Base-by-base conservation (phyloP, 2,888 invertebrate genomes). In the Protophormia terraenovae region DNA sequence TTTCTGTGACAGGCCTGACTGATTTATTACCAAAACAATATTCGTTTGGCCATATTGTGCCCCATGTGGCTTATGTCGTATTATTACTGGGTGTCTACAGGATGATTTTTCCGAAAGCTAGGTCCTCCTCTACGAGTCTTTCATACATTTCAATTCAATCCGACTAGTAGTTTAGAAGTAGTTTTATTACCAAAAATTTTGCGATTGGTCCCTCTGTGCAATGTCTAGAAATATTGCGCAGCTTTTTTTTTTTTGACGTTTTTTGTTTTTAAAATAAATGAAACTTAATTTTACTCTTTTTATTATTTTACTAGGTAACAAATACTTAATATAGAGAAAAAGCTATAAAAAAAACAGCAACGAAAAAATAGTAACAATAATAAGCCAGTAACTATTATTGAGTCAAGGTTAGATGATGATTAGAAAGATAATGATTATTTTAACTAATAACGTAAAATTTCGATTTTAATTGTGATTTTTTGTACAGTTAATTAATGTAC, bases 321-420 rank as follows among this genome's bases (percentile, higher is more conserved):
- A 47, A 47, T 50, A 19, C 5, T 27, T 55, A 14, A 32, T n/a
- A n/a, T 35, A 60, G 38, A 64, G 6, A 35, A 60, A 19, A 10
- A 35, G 7, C 10, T 19, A 5, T 3, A 32, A 41, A 32, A 69
- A 19, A n/a, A 29, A 29, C 19, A 7, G 22, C 16, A 19, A 32
- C 16, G n/a, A n/a, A n/a, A n/a, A n/a, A n/a, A n/a, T 19, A 38
- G 45, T 64, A 60, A 78, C 47, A 10, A 0, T 24, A 62, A 62
- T 38, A 24, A 64, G 24, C 29, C 22, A 62, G 8, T 60, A 45
- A 35, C 32, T 67, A 50, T 75, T n/a, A 50, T n/a, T n/a, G n/a
- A 81, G 73, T 75, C 81, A 81, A 81, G 73, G 73, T 81, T 75
- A 81, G 58, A 47, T 38, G 47, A 16, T 58, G 19, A 60, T 60